Evolutionary conservation across 2,888 invertebrate genomes (phyloP), one percentile per base, ranked within the genome.

Genomic region (Leptinotarsa rubiginosa): DNA sequence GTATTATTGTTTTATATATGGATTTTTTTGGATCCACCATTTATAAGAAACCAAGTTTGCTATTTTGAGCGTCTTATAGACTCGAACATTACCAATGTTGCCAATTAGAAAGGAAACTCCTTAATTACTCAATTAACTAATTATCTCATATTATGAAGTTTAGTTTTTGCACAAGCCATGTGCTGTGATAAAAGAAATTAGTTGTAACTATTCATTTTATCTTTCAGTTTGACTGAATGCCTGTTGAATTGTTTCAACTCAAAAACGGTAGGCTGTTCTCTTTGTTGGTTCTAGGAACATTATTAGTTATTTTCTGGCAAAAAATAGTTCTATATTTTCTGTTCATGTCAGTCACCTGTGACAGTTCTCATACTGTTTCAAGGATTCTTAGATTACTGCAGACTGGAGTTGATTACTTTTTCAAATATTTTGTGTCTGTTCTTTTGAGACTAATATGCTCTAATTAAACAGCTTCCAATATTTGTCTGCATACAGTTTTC

Each of bases 101-200:
- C 41, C n/a, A 62, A 31, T 62, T 20, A n/a, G 31, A 62, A 31
- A n/a, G 62, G 4, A 62, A 31, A 31, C 62, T 31, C 56, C 16
- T 62, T 4, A 62, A 62, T 62, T n/a, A 62, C 15, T 41, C 31
- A 62, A 62, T 62, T n/a, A 62, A 62, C 31, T 62, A n/a, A 62
- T 62, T 62, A 16, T 62, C n/a, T 62, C 62, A 7, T 41, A 31
- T 62, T 62, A 31, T 62, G 1, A 62, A 4, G 16, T 31, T 16
- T 18, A 31, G 16, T 31, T 62, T 62, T 62, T 62, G 31, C 62
- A 62, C 59, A 62, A 62, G 41, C 56, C 22, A 22, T 56, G 22
- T n/a, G 62, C 56, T 56, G 56, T 56, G 22, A 56, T 56, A 22
- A 22, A 22, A 20, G 22, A 56, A 22, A 56, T 56, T 56, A 22